These are phyloP conservation scores for Melieria crassipennis DNA, from an alignment of 2,888 invertebrate genomes.

Conservation along the genomic window DNA sequence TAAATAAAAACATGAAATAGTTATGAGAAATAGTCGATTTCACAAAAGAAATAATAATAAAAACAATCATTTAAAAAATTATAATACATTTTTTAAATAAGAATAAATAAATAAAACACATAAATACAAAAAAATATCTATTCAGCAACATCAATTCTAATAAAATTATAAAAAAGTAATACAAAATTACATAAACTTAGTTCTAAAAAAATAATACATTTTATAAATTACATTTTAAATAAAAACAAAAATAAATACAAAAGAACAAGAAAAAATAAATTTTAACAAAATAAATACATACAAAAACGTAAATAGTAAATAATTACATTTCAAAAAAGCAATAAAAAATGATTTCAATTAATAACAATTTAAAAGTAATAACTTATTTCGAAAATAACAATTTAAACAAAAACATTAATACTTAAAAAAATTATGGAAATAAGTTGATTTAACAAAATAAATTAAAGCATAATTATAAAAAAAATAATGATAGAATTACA, in stretches of 20 bases:
- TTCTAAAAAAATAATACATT: too few relatives aligned
- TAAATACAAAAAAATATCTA: too few relatives aligned
- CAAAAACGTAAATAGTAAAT: not conserved
- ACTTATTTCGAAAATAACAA: not conserved
- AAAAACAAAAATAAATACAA: not conserved
- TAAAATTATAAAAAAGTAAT: too few relatives aligned
- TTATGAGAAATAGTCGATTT: too few relatives aligned
- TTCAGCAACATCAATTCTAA: too few relatives aligned
- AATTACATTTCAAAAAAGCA: not conserved
- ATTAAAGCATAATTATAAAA: not conserved
- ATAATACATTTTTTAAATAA: too few relatives aligned
- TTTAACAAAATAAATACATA: not conserved
- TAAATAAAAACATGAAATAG: too few relatives aligned
- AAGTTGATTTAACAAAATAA: not conserved
- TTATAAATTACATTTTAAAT: not conserved
- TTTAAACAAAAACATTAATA: not conserved
- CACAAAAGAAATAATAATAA: too few relatives aligned
- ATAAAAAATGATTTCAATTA: not conserved
- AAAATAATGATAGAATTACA: not conserved
- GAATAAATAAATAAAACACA: too few relatives aligned
- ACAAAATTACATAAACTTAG: too few relatives aligned
- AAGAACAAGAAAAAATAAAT: constrained; percentile 3
- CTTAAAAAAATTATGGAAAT: not conserved
- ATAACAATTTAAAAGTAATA: not conserved
- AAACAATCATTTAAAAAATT: too few relatives aligned